These are phyloP conservation scores for Lepidocyrtoides sp. DNA, from an alignment of 2,888 invertebrate species.

Conservation along the genomic window DNA sequence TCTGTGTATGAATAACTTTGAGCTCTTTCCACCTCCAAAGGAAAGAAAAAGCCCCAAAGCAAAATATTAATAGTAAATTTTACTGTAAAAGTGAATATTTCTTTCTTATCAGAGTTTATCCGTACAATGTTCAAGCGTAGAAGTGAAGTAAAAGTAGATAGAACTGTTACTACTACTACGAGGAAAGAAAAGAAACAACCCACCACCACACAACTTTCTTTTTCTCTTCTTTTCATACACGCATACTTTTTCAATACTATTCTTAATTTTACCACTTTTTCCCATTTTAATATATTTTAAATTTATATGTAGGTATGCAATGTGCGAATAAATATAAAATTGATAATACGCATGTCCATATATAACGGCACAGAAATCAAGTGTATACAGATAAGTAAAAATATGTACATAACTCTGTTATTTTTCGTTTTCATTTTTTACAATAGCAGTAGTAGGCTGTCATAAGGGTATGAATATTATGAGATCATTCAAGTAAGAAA, in stretches of 20 bases:
- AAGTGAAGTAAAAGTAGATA: neutral
- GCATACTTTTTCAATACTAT: neutral
- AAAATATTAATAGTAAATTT: slow-evolving; percentile 35
- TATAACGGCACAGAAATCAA: neutral
- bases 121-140: neutral
- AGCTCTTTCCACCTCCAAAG: neutral
- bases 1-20: neutral
- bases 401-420: neutral
- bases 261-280: slow-evolving; percentile 65
- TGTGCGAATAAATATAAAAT: slow-evolving; percentile 21
- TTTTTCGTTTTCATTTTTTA: slow-evolving; percentile 24
- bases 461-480: slow-evolving; percentile 34
- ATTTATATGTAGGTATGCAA: slow-evolving; percentile 22
- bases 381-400: slow-evolving; percentile 21
- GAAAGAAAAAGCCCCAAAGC: slow-evolving; percentile 42
- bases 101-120: neutral
- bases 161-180: too few species aligned
- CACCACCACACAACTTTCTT: slow-evolving; percentile 55
- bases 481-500: slow-evolving; percentile 69
- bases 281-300: slow-evolving; percentile 46
- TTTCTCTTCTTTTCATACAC: neutral
- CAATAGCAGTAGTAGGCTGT: neutral
- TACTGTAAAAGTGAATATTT: neutral
- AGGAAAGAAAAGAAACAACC: slow-evolving; percentile 10
- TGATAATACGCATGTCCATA: neutral